phyloP scores from a whole-genome alignment of 2,888 invertebrate genomes.

The Pomacea canaliculata region DNA sequence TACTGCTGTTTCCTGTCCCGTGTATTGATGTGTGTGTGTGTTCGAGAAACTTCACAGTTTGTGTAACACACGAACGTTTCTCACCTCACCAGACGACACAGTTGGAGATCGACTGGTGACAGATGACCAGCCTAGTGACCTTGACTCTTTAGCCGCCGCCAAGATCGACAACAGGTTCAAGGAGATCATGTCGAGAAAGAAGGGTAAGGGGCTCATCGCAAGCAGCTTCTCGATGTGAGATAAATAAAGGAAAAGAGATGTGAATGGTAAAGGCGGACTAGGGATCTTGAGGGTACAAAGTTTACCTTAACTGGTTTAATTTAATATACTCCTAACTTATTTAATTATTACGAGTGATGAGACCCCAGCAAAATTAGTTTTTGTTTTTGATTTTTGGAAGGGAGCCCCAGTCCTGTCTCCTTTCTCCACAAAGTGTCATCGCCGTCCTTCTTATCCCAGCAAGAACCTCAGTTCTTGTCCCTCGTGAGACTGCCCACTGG shows the following conservation, averaged over 20 bases:
- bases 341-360: too few species aligned
- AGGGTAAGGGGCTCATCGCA: conserved; percentile 41
- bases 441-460: neutral
- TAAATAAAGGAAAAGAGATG: neutral
- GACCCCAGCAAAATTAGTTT: too few species aligned
- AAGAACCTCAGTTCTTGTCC: neutral
- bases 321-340: neutral
- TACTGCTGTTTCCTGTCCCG: too few species aligned
- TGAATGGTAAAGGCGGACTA: neutral
- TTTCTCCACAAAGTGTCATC: neutral
- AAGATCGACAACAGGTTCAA: conserved; percentile 59
- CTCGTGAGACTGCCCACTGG: conserved; percentile 10
- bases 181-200: conserved; percentile 57
- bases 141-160: conserved; percentile 49
- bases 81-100: conserved; percentile 17
- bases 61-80: too few species aligned
- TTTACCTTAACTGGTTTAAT: too few species aligned
- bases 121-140: conserved; percentile 39
- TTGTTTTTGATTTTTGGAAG: neutral
- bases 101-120: neutral
- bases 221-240: neutral
- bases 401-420: neutral
- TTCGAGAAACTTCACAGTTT: too few species aligned
- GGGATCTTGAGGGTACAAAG: too few species aligned
- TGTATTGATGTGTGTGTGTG: too few species aligned